A percentile compares a stretch with the other conserved stretches of the same genome.
Evolutionary conservation across 2,113 vertebrate genomes (phyloP).

Genomic region (Ameiurus melas): DNA sequence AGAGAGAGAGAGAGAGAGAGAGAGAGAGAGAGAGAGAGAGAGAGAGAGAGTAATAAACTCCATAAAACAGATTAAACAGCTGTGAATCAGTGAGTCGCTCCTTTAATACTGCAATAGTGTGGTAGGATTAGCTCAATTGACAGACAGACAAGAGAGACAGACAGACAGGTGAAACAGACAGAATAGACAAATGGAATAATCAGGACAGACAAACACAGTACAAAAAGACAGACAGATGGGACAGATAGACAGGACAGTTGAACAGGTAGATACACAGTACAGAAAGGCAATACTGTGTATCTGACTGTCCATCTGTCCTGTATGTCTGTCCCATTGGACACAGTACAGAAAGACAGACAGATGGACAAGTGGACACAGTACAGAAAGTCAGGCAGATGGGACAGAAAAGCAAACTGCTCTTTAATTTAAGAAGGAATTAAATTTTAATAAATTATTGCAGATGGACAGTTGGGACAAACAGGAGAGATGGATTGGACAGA

Average conservation of each 20-base stretch:
- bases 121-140: not conserved
- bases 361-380: not conserved
- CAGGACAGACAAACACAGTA: not conserved
- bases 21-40: not conserved
- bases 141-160: not conserved
- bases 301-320: too few species aligned
- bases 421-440: not conserved
- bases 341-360: not conserved
- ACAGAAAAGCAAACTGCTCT: not conserved
- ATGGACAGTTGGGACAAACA: too few species aligned
- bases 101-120: not conserved
- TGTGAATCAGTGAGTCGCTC: not conserved
- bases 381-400: not conserved
- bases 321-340: not conserved
- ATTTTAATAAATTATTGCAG: not conserved
- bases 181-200: not conserved
- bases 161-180: not conserved
- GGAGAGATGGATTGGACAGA: not conserved
- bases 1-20: not conserved
- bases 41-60: not conserved
- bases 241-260: not conserved
- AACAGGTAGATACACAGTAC: not conserved
- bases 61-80: not conserved
- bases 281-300: not conserved
- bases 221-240: not conserved